Evolutionary conservation across 64 coral and sea anemone genomes (phyloP), one percentile per base, ranked within the genome.

Genomic region (Cladopsammia gracilis): DNA sequence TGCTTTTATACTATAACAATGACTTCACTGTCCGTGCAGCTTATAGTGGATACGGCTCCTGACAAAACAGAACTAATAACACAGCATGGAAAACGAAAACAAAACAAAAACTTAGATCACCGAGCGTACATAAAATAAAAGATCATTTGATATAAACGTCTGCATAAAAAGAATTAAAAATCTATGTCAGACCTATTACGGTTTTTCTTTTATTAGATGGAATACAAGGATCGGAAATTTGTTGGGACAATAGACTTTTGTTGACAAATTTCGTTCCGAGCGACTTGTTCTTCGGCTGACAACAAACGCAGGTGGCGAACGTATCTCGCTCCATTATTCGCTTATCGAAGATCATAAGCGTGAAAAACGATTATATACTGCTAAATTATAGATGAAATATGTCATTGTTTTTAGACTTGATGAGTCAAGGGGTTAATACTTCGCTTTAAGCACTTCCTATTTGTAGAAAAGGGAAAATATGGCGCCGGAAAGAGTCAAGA

Each of bases 371-470:
- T 84, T 84, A 84, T 43, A 84, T 16, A 56, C 13, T 49, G 47
- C 61, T 84, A n/a, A 84, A 84, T 84, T 67, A 84, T 84, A 12
- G 6, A 84, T 84, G 80, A 50, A 84, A 64, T 67, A 84, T 84
- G 80, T 84, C 80, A 84, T 84, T 84, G 62, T 84, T 84, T 82
- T 49, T 62, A 9, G 20, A 84, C 43, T 19, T 13, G 80, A 84
- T 66, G 80, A 84, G 80, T 84, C 61, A 84, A 84, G 80, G 34
- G 47, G 45, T 49, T 23, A 48, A 66, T 68, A 67, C 61, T 84
- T 84, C 22, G 43, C 5, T 19, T 24, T 68, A 68, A 84, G 80
- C 80, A 84, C 80, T 68, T 47, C 45, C 0, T 14, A 25, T 60
- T 68, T 68, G 47, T 66, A 24, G 80, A 66, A 84, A 84, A 67